Evolutionary conservation across 2,113 vertebrate genomes (phyloP), one percentile per base, ranked within the genome.

Genomic region (Vulpes vulpes): DNA sequence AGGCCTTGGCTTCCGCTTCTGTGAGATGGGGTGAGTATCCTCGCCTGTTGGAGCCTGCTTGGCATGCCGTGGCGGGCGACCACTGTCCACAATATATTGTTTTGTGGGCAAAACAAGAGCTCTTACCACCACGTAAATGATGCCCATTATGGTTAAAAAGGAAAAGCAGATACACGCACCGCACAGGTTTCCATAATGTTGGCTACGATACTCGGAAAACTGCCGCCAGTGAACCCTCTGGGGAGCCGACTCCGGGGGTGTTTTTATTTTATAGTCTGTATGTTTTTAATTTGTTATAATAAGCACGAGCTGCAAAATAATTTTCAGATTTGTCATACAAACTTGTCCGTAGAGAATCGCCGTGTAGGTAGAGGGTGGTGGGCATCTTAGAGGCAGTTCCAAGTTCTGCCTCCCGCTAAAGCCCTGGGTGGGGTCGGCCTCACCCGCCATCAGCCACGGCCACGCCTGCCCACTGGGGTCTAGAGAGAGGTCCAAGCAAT

Each of bases 221-320:
- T 4, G 4, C 25, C 2, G 0, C 30, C 71, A n/a, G 20, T 0
- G 35, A 25, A 49, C 12, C 15, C 14, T 43, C 67, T 32, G 57
- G 32, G 9, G 30, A 73, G 30, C 23, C 53, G 9, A 17, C 12
- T 11, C 9, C 11, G 20, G n/a, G 27, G 4, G 11, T 82, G 30
- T 55, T 94, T 90, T 80, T 71, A 49, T 43, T 91, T 86, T 64
- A 55, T 94, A 43, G 67, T 76, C 82, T 67, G 23, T 43, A 8
- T 17, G 20, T 27, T 81, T 74, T 57, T 9, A 35, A 88, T 43
- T 71, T 35, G 59, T 82, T 82, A 35, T 49, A 80, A 85, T 60
- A 32, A 59, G 22, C 67, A 76, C 0, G 19, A 59, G 35, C 51
- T 82, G 12, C 14, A 49, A 64, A 32, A 15, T 38, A 55, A n/a